These are phyloP conservation scores for Orchesella cincta DNA, from an alignment of 1,140 invertebrate genomes.

Conservation along the genomic window DNA sequence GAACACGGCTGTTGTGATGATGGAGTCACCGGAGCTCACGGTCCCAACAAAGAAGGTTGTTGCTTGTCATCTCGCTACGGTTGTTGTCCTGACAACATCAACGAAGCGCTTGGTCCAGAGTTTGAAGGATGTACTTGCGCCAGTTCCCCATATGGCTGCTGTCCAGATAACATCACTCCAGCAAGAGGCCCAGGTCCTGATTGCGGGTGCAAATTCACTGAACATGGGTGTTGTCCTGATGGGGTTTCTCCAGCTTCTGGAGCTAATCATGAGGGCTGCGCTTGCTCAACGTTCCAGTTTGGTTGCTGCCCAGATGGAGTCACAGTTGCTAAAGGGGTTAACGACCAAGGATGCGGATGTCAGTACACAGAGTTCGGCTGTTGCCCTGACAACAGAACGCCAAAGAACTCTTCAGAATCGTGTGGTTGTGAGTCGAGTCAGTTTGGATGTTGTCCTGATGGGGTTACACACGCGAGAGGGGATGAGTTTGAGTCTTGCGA, in stretches of 20 bases:
- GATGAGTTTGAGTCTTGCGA: slow-evolving; percentile 80
- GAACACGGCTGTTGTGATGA: slow-evolving; percentile 87
- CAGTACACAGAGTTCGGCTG: slow-evolving; percentile 77
- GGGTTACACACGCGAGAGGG: slow-evolving; percentile 72
- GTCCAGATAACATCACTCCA: slow-evolving; percentile 82
- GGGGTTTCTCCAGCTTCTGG: slow-evolving; percentile 65
- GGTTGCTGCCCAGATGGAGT: slow-evolving; percentile 91
- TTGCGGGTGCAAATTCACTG: slow-evolving; percentile 77
- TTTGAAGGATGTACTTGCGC: slow-evolving; percentile 57
- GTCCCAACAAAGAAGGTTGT: slow-evolving; percentile 78
- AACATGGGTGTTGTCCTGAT: slow-evolving; percentile 76
- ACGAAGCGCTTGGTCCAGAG: slow-evolving; percentile 77
- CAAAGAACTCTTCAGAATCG: slow-evolving; percentile 69
- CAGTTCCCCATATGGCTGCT: slow-evolving; percentile 70
- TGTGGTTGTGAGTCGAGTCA: slow-evolving; percentile 77
- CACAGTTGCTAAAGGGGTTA: slow-evolving; percentile 73
- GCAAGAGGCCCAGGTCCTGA: slow-evolving; percentile 78
- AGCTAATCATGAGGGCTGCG: slow-evolving; percentile 67
- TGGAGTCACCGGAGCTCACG: slow-evolving; percentile 78
- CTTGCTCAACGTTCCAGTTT: slow-evolving; percentile 82
- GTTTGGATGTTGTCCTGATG: slow-evolving; percentile 68
- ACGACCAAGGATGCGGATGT: slow-evolving; percentile 73
- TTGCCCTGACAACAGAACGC: slow-evolving; percentile 74
- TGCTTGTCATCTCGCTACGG: slow-evolving; percentile 61
- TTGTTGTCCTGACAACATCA: slow-evolving; percentile 80